Conservation (phyloP, 1,140 invertebrate species). For the Centruroides sculpturatus region DNA sequence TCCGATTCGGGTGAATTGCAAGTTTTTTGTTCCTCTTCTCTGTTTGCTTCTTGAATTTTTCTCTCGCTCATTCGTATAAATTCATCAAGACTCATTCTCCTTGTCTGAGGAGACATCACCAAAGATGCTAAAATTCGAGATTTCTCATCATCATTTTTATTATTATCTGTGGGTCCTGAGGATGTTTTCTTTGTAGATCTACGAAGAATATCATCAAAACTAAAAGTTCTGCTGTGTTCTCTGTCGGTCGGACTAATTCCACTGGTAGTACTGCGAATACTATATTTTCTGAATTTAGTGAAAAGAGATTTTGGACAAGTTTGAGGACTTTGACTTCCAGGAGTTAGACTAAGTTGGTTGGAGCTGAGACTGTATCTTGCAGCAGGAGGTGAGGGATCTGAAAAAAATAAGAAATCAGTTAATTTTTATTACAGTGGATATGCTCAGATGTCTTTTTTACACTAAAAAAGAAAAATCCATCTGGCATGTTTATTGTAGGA, state of each 20-base stretch:
- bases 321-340: constrained; percentile 14
- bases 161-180: constrained; percentile 18
- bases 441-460: no score
- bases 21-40: background rate
- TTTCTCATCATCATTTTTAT: constrained; percentile 42
- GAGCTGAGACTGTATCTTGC: constrained; percentile 17
- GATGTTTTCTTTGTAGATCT: background rate
- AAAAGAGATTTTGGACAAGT: constrained; percentile 5
- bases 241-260: constrained; percentile 6
- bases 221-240: constrained; percentile 45
- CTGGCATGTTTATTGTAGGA: no score
- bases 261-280: constrained; percentile 1
- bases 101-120: constrained; percentile 30
- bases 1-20: background rate
- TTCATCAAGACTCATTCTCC: constrained; percentile 35
- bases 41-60: constrained; percentile 4
- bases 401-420: background rate
- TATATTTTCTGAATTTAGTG: constrained; percentile 8
- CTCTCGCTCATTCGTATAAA: constrained; percentile 48
- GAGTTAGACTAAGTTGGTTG: constrained; percentile 11
- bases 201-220: constrained; percentile 64
- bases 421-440: no score
- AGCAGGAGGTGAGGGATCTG: constrained; percentile 15
- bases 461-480: no score
- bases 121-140: constrained; percentile 47